These are phyloP conservation scores for Lepidocyrtinus sp. DNA, from an alignment of 2,888 invertebrate genomes.

Conservation along the genomic window DNA sequence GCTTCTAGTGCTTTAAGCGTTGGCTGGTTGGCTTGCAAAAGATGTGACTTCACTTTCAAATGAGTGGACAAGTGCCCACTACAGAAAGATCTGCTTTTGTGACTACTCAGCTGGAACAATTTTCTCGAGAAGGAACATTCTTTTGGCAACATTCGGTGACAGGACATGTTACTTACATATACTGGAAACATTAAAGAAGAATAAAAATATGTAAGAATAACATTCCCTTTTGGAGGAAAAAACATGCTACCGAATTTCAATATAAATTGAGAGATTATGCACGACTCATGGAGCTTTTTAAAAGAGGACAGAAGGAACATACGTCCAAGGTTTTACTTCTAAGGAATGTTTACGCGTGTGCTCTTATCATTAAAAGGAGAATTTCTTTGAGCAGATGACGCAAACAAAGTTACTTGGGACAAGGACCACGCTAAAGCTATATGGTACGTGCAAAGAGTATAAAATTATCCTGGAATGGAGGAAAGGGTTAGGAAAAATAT, in stretches of 20 bases:
- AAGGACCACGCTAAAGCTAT: no score
- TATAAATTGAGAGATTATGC: not conserved
- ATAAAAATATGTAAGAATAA: not conserved
- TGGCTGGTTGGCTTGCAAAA: conserved; percentile 33
- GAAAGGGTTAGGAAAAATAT: not conserved
- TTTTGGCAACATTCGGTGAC: conserved; percentile 49
- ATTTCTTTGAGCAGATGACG: conserved; percentile 42
- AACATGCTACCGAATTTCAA: not conserved
- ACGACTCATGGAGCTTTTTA: not conserved
- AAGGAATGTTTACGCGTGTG: not conserved
- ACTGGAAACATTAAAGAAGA: not conserved
- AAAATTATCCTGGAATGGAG: not conserved
- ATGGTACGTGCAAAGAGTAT: conserved; percentile 22
- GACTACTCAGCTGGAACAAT: conserved; percentile 49
- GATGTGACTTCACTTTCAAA: conserved; percentile 48
- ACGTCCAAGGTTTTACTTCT: not conserved
- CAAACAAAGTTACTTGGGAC: conserved; percentile 11
- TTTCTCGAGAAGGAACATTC: conserved; percentile 19
- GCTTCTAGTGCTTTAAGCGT: conserved; percentile 23
- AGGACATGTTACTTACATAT: conserved; percentile 13
- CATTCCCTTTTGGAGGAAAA: not conserved
- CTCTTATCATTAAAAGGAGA: not conserved
- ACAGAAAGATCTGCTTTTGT: conserved; percentile 46
- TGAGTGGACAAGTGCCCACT: conserved; percentile 55
- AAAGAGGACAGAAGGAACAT: not conserved